Conservation (phyloP, 1,140 invertebrate genomes). For the Bicyclus anynana region DNA sequence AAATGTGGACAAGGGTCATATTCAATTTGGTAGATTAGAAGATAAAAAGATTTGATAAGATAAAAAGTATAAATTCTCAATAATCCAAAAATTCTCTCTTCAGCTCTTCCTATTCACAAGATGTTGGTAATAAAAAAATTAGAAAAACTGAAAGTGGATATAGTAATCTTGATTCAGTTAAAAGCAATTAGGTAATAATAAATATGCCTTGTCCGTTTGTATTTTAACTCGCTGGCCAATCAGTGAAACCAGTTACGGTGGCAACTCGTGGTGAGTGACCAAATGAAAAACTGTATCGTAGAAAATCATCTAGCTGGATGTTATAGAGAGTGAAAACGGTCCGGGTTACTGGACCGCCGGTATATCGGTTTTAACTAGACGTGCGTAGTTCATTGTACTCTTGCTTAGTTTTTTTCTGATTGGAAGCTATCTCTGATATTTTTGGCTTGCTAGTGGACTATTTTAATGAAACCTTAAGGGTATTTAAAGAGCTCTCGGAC, state of each 20-base stretch:
- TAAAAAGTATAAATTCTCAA: too few species aligned
- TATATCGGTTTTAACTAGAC: slow-evolving; percentile 12
- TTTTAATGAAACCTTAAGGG: too few species aligned
- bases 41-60: slow-evolving; percentile 1
- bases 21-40: too few species aligned
- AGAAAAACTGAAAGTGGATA: too few species aligned
- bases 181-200: background rate
- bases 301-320: slow-evolving; percentile 57
- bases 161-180: too few species aligned
- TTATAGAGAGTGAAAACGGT: slow-evolving; percentile 64
- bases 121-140: too few species aligned
- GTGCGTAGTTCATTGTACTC: background rate
- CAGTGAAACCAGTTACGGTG: slow-evolving; percentile 48
- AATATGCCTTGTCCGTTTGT: background rate
- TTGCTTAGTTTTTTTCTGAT: background rate
- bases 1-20: too few species aligned
- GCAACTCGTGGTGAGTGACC: slow-evolving; percentile 24
- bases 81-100: too few species aligned
- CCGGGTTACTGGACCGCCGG: slow-evolving; percentile 35
- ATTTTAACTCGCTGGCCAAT: slow-evolving; percentile 31
- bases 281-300: slow-evolving; percentile 66
- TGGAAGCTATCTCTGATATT: background rate
- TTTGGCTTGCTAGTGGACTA: background rate
- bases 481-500: too few species aligned
- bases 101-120: too few species aligned